These are phyloP conservation scores for Lycodopsis pacificus DNA, from an alignment of 2,797 vertebrate genomes.

Conservation along the genomic window DNA sequence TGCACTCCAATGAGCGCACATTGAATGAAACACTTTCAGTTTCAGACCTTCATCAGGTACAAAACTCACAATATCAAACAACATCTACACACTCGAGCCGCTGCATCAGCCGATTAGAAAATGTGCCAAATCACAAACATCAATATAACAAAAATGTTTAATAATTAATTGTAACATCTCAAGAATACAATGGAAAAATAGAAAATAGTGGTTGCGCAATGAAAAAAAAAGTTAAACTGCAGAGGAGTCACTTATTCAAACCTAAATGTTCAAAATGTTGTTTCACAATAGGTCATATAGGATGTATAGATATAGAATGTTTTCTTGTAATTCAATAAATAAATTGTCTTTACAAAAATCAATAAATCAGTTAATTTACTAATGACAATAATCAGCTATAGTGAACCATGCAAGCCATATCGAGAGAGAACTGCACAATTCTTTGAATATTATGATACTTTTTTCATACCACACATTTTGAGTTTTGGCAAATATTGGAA, in stretches of 20 bases:
- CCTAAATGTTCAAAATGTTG: too few species aligned
- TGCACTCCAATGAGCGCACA: too few species aligned
- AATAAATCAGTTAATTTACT: too few species aligned
- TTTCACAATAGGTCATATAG: too few species aligned
- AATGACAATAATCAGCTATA: neutral
- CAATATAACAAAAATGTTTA: too few species aligned
- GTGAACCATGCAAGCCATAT: neutral
- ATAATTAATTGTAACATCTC: neutral
- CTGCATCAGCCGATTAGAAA: neutral
- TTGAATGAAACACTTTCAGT: neutral
- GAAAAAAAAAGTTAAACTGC: neutral
- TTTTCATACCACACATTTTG: neutral
- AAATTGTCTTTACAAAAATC: neutral
- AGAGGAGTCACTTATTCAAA: too few species aligned
- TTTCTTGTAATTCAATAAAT: neutral
- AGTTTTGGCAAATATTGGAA: slow-evolving; percentile 39
- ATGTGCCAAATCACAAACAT: neutral
- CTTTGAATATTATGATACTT: neutral
- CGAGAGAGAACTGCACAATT: neutral
- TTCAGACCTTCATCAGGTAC: neutral
- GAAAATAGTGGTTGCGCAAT: neutral
- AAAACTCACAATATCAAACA: neutral
- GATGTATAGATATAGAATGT: neutral
- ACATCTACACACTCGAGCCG: neutral
- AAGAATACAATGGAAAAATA: neutral